Evolutionary conservation across 2,797 vertebrate species (phyloP).

Genomic region (Poeciliopsis paucimaculata): DNA sequence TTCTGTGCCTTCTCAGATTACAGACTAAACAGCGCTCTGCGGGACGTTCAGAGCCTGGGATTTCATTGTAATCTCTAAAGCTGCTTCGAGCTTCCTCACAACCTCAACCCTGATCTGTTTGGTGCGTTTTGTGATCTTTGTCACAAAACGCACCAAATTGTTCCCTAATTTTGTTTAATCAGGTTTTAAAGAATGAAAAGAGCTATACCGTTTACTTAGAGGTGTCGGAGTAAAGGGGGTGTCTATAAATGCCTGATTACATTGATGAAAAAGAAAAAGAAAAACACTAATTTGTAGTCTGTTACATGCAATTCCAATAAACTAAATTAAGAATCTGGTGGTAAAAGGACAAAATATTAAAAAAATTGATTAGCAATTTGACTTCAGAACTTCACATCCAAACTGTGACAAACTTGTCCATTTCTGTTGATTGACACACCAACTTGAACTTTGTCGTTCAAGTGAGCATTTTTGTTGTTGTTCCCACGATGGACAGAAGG

Average conservation of each 20-base stretch:
- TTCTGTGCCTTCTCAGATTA: neutral
- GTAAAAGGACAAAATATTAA: neutral
- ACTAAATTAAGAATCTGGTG: neutral
- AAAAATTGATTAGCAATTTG: neutral
- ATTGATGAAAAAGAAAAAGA: neutral
- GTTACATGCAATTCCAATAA: neutral
- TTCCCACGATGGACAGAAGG: conserved; percentile 58
- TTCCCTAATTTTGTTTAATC: neutral
- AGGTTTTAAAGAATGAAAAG: too few species aligned
- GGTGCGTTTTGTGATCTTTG: neutral
- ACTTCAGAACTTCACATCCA: conserved; percentile 55
- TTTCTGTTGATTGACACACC: conserved; percentile 40
- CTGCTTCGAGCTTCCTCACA: neutral
- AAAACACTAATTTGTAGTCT: neutral
- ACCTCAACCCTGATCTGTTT: neutral
- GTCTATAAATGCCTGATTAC: neutral
- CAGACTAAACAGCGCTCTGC: neutral
- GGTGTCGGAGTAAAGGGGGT: neutral
- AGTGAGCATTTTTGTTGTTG: conserved; percentile 43
- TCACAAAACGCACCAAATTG: neutral
- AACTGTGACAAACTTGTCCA: conserved; percentile 51
- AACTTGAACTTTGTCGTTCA: conserved; percentile 58
- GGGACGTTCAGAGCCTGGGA: neutral
- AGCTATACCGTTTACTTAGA: neutral
- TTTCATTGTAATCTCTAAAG: neutral